Conservation (phyloP, 1,140 invertebrate genomes). For the Aphidius gifuensis region DNA sequence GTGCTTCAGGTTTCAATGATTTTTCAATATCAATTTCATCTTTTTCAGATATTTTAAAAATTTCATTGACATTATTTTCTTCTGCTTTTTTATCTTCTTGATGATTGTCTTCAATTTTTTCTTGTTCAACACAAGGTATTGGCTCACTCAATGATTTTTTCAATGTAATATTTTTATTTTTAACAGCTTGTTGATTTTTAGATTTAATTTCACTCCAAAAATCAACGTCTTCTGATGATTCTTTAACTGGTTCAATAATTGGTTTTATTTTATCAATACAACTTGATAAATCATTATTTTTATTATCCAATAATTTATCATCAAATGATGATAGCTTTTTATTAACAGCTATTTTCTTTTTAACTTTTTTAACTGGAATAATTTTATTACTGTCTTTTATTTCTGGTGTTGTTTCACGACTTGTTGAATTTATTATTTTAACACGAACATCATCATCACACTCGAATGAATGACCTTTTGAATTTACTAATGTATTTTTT, state of each 20-base stretch:
- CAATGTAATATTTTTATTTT: constrained; percentile 15
- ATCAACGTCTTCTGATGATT: constrained; percentile 39
- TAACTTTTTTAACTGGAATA: constrained; percentile 3
- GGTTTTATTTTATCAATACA: too few species aligned
- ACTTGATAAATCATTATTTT: not conserved
- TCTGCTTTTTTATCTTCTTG: not conserved
- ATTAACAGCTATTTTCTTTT: constrained; percentile 1
- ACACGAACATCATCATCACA: constrained; percentile 2
- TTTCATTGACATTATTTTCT: not conserved
- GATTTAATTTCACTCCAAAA: constrained; percentile 52
- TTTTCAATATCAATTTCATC: not conserved
- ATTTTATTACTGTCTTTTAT: not conserved
- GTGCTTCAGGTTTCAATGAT: not conserved
- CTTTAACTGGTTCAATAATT: not conserved
- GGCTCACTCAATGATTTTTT: not conserved
- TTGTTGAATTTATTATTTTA: too few species aligned
- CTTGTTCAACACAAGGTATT: not conserved
- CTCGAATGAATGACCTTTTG: constrained; percentile 10
- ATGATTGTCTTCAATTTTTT: not conserved
- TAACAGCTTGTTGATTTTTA: constrained; percentile 32
- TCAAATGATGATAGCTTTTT: not conserved
- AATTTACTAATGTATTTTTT: constrained; percentile 16
- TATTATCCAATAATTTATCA: not conserved
- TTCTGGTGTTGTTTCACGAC: not conserved
- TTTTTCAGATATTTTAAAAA: not conserved